A percentile compares a stretch with the other conserved stretches of the same genome.
phyloP scores from a whole-genome alignment of 23 tunicate genomes.

The Oikopleura vanhoeffeni region DNA sequence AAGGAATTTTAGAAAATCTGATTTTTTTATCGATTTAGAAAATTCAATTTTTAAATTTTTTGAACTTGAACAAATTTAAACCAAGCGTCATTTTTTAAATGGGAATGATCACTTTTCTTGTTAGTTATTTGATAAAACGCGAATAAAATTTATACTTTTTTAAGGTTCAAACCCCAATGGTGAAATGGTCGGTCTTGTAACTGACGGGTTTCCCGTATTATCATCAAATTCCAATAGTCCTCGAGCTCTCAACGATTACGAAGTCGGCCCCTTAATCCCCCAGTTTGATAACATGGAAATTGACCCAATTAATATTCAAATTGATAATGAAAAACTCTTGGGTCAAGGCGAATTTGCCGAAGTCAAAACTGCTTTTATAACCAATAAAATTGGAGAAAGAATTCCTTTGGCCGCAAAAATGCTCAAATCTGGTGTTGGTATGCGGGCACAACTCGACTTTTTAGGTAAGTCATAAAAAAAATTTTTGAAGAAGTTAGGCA shows the following conservation, averaged over 20 bases:
- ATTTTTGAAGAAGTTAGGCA: too few species aligned
- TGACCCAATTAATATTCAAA: neutral
- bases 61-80: too few species aligned
- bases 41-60: too few species aligned
- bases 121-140: too few species aligned
- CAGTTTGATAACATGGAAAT: neutral
- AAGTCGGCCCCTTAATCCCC: neutral
- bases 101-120: too few species aligned
- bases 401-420: neutral
- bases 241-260: neutral
- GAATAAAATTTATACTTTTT: too few species aligned
- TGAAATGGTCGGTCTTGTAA: neutral
- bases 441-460: neutral
- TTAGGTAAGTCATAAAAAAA: slow-evolving; percentile 12
- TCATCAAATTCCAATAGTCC: neutral
- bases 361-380: neutral
- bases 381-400: neutral
- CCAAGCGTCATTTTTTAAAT: too few species aligned
- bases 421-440: neutral
- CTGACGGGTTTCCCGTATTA: neutral
- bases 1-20: too few species aligned
- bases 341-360: neutral
- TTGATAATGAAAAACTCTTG: neutral
- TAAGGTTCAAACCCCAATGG: neutral
- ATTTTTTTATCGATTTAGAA: too few species aligned